phyloP scores from a whole-genome alignment of 64 coral and sea anemone species.

The Actinia tenebrosa region DNA sequence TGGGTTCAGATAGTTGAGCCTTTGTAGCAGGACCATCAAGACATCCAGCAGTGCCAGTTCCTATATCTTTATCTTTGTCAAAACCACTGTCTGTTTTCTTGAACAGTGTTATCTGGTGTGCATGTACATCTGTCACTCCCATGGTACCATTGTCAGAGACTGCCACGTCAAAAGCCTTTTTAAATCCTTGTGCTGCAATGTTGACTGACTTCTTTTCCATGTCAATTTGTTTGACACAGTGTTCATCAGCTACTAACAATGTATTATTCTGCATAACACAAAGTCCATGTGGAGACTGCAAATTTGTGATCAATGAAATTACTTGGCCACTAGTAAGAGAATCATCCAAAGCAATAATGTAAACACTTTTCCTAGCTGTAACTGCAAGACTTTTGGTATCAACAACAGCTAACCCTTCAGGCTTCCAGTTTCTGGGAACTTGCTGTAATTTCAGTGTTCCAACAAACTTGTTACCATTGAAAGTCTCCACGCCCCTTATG shows the following conservation, averaged over 20 bases:
- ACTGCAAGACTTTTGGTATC: constrained; percentile 15
- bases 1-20: constrained; percentile 51
- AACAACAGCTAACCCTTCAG: constrained; percentile 33
- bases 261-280: background rate
- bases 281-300: constrained; percentile 33
- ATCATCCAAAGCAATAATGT: constrained; percentile 23
- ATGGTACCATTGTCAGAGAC: constrained; percentile 21
- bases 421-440: constrained; percentile 52
- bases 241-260: constrained; percentile 47
- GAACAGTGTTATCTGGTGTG: constrained; percentile 17
- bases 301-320: background rate
- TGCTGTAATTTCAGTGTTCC: constrained; percentile 48
- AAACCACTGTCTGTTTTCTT: constrained; percentile 10
- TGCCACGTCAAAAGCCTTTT: constrained; percentile 43
- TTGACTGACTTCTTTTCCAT: constrained; percentile 30
- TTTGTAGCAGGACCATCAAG: constrained; percentile 63
- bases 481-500: constrained; percentile 51
- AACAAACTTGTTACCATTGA: constrained; percentile 43
- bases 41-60: constrained; percentile 54
- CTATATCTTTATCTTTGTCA: constrained; percentile 20
- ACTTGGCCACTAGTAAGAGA: constrained; percentile 26
- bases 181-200: constrained; percentile 10
- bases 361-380: constrained; percentile 16
- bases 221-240: constrained; percentile 33
- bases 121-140: constrained; percentile 34